Conservation (phyloP, 2,113 vertebrate genomes). For the Corvus hawaiiensis region DNA sequence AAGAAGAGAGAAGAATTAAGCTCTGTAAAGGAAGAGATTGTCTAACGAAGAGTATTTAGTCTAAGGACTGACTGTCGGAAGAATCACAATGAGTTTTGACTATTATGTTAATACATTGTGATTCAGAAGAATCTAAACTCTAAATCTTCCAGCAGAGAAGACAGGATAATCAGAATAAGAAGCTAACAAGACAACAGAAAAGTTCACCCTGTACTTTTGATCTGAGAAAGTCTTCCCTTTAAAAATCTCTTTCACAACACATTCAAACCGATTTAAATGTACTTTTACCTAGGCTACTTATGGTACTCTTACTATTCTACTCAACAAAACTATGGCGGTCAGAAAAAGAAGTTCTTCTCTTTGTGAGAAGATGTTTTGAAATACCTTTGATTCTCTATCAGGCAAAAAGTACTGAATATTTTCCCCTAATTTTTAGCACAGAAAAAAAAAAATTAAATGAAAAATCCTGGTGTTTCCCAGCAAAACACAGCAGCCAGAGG, state of each 20-base stretch:
- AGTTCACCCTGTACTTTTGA: not conserved
- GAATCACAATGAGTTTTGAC: not conserved
- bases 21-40: not conserved
- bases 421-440: not conserved
- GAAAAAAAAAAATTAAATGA: not conserved
- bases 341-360: not conserved
- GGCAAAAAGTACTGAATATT: not conserved
- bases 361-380: not conserved
- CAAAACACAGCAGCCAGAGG: not conserved
- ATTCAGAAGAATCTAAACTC: slow-evolving; percentile 25
- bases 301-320: not conserved
- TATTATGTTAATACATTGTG: not conserved
- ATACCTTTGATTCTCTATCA: not conserved
- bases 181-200: not conserved
- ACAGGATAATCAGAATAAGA: not conserved
- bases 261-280: not conserved
- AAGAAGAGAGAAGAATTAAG: not conserved
- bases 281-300: not conserved
- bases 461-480: not conserved
- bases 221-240: not conserved
- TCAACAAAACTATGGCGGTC: not conserved
- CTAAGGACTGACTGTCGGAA: not conserved
- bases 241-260: not conserved
- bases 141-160: not conserved
- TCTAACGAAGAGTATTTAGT: not conserved